Evolutionary conservation across 2,888 invertebrate species (phyloP), one percentile per base, ranked within the genome.

Genomic region (Megaustenia siamemsis): DNA sequence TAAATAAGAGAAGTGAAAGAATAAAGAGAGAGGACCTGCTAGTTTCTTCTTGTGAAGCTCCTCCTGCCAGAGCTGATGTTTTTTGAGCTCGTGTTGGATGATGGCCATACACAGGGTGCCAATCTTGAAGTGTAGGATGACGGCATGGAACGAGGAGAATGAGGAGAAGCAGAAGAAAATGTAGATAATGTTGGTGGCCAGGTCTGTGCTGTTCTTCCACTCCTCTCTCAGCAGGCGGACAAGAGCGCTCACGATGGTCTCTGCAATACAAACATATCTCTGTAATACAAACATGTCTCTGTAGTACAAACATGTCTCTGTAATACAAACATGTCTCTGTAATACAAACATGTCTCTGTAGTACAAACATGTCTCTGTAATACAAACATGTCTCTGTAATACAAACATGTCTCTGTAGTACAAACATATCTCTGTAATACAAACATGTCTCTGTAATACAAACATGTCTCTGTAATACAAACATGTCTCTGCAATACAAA

Each of bases 81-180:
- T 96, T 90, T 97, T 96, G 81, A 99, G 95, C 94, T 99, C 99
- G 95, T 97, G 97, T 93, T 99, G 98, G 88, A 99, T 96, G 82
- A 99, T 97, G 94, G 98, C 98, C 97, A 99, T 97, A 93, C 98
- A 98, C 85, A 99, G 95, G 0, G 99, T 98, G 75, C 99, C 99
- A 69, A 94, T 98, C 95, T 99, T 98, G 94, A 98, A 98, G 94
- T 98, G 98, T 79, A 98, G 96, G 88, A 99, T 97, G 68, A 98
- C 96, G 78, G 97, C 96, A 94, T 99, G 99, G 95, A 99, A 99
- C 92, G 97, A 97, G 91, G 97, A 96, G 93, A 98, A 99, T 66
- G 97, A 97, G 21, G 99, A 99, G 93, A 99, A 98, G 93, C 98
- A 99, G 94, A 98, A 98, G 95, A 99, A 99, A 91, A 98, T 97